Base-by-base conservation (phyloP, 1,140 invertebrate species). In the Battus philenor region DNA sequence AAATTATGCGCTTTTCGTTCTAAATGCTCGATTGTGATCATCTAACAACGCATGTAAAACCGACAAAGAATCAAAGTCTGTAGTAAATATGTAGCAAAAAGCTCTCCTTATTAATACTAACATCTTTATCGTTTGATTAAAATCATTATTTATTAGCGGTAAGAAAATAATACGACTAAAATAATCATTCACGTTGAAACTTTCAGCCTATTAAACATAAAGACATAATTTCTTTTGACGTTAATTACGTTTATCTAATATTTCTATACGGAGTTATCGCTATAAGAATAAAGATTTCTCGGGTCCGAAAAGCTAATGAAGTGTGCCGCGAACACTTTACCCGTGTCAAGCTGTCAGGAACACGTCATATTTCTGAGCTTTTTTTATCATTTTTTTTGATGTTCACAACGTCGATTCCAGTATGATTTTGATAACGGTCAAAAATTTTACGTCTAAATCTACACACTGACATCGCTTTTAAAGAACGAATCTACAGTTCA, bases 261-360 rank as follows among this genome's bases (percentile, higher is more conserved):
- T 27, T 41, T 41, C 29, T 27, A 13, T 41, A 4, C 13, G 22
- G 18, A 26, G 26, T 15, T 41, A 41, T 29, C 26, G 38, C 13
- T 27, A 15, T 13, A 17, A 41, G 38, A 41, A 41, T 62, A 46
- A 43, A 50, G 43, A 60, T 54, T 53, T 58, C 39, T 48, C 47
- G 50, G 60, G 57, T 50, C 65, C 51, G 48, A 59, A 69, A 68
- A 77, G 59, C 66, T 76, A 80, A 78, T 80, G 75, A 81, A 78
- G 73, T 76, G 68, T 73, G 59, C 59, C 54, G 55, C 67, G 52
- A 68, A 80, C 71, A 77, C 70, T 73, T 78, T 76, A 84, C 80
- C 80, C 77, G 59, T 69, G 73, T 83, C 79, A 83, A 64, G 52
- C 65, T 78, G 79, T 81, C 79, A 83, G 51, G 68, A 76, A 67